Evolutionary conservation across 92 coral and sea anemone species (phyloP).

Genomic region (Parazoanthus atlanticus): DNA sequence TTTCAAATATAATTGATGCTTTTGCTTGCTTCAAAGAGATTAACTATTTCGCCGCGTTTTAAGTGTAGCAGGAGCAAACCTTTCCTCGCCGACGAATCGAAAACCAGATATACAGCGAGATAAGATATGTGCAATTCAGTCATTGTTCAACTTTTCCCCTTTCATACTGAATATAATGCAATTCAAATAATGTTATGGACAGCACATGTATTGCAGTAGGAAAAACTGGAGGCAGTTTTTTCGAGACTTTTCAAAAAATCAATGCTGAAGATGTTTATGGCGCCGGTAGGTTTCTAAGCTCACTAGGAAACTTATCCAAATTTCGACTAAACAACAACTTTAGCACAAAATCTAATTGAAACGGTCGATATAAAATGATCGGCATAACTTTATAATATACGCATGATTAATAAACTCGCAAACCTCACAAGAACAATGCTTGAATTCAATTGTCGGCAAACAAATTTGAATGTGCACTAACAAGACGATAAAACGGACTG

Average conservation of each 20-base stretch:
- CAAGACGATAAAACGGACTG: neutral
- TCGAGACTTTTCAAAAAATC: neutral
- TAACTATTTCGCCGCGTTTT: conserved; percentile 4
- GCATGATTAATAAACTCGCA: conserved; percentile 33
- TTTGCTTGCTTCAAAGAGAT: conserved; percentile 19
- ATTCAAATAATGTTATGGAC: conserved; percentile 12
- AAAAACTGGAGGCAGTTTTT: conserved; percentile 3
- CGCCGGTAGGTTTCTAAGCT: conserved; percentile 19
- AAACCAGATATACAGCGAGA: neutral
- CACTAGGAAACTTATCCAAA: conserved; percentile 18
- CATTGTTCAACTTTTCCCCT: neutral
- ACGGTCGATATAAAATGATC: conserved; percentile 19
- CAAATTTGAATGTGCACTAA: conserved; percentile 51
- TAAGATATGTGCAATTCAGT: neutral
- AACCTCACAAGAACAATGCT: conserved; percentile 47
- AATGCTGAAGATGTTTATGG: neutral
- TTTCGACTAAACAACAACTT: conserved; percentile 1
- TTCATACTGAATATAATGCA: neutral
- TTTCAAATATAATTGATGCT: conserved; percentile 23
- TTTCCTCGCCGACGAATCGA: neutral
- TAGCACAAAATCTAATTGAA: conserved; percentile 41
- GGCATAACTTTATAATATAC: conserved; percentile 19
- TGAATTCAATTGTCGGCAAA: conserved; percentile 52
- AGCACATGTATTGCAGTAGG: conserved; percentile 19
- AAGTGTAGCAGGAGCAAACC: neutral